Conservation (phyloP, 2,888 invertebrate genomes). For the Patella ulyssiponensis region DNA sequence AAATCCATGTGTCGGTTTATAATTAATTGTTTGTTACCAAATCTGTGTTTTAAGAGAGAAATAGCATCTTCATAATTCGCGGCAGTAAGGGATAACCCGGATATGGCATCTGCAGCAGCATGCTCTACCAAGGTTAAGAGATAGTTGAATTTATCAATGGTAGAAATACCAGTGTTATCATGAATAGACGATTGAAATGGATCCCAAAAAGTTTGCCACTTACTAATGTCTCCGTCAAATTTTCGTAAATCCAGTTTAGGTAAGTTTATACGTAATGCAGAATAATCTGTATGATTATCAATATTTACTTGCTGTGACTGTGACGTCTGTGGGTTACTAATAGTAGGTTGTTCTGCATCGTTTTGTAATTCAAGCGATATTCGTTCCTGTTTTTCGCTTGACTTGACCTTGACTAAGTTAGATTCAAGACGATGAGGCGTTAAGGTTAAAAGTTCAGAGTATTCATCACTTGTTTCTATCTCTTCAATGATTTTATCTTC, state of each 20-base stretch:
- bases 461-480: background rate
- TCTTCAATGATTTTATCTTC: background rate
- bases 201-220: background rate
- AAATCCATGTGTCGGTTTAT: conserved; percentile 4
- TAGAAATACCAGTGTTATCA: background rate
- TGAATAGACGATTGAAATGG: background rate
- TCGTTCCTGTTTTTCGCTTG: background rate
- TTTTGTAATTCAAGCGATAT: too few relatives aligned
- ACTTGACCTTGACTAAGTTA: background rate
- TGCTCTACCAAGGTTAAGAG: background rate
- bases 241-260: background rate
- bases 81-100: background rate
- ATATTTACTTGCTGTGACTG: too few relatives aligned
- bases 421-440: background rate
- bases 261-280: background rate
- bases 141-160: background rate
- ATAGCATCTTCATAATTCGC: background rate
- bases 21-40: background rate
- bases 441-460: background rate
- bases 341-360: too few relatives aligned
- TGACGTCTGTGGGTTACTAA: too few relatives aligned
- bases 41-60: background rate
- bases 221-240: background rate
- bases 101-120: background rate
- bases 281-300: too few relatives aligned